phyloP scores from a whole-genome alignment of 1,140 invertebrate species.

The Drosophila tani region DNA sequence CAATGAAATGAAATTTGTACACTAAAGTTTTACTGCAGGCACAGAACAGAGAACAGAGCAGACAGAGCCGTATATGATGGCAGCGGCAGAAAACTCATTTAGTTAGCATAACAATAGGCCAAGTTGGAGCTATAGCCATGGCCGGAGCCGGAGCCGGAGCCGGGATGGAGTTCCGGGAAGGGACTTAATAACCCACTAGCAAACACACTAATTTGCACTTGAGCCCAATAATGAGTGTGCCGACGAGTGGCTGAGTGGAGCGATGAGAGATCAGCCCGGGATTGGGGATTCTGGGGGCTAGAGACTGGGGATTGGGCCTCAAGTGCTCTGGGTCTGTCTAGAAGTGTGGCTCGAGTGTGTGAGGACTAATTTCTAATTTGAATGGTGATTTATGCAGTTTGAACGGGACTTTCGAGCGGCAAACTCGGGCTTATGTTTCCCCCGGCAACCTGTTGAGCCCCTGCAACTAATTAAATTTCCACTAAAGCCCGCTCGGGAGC shows the following conservation, averaged over 20 bases:
- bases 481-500: slow-evolving; percentile 24
- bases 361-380: slow-evolving; percentile 81
- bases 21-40: slow-evolving; percentile 76
- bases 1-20: slow-evolving; percentile 83
- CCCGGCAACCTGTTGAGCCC: slow-evolving; percentile 43
- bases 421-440: slow-evolving; percentile 16
- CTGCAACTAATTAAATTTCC: slow-evolving; percentile 53
- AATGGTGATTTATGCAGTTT: slow-evolving; percentile 82
- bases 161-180: slow-evolving; percentile 17
- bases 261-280: slow-evolving; percentile 34
- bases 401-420: slow-evolving; percentile 47
- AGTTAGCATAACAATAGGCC: slow-evolving; percentile 78
- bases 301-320: slow-evolving; percentile 16
- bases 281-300: slow-evolving; percentile 4
- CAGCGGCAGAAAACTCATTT: slow-evolving; percentile 72
- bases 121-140: slow-evolving; percentile 13
- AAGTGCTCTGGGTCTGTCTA: slow-evolving; percentile 57
- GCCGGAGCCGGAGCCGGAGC: neutral
- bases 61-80: slow-evolving; percentile 59
- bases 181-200: slow-evolving; percentile 81
- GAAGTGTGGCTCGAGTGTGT: slow-evolving; percentile 56
- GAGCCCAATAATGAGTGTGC: slow-evolving; percentile 82
- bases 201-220: slow-evolving; percentile 84
- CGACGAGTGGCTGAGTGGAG: slow-evolving; percentile 65
- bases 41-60: slow-evolving; percentile 23